Evolutionary conservation across 2,888 invertebrate species (phyloP), one percentile per base, ranked within the genome.

Genomic region (Pristionchus fissidentatus): DNA sequence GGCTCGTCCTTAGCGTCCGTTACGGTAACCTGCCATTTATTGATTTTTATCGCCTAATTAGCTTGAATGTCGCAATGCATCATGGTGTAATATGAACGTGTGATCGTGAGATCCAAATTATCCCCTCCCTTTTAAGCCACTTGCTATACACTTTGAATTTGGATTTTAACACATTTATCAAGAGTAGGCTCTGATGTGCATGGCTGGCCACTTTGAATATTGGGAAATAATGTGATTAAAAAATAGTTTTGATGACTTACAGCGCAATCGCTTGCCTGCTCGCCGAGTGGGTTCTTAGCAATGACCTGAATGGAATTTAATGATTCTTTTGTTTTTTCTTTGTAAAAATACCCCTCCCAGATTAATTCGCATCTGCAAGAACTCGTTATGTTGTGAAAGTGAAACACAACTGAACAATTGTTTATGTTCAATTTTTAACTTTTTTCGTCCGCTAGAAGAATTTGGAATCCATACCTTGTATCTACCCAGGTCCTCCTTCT

Each of bases 401-500:
- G n/a, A n/a, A n/a, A n/a, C n/a, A n/a, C n/a, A n/a, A n/a, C n/a
- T n/a, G n/a, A n/a, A n/a, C n/a, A n/a, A n/a, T n/a, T n/a, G n/a
- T 55, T 57, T 57, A 3, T 29, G 8, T 19, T 29, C 57, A 57
- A 57, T 29, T 5, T 29, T 13, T 57, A 19, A 22, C 10, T 10
- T n/a, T 3, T 62, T 1, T 62, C 32, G 4, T 35, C 35, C 35
- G 15, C 15, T 35, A 13, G 1, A 10, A 35, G 3, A 2, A n/a
- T 3, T 38, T 66, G 62, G 22, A 66, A 1, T 1, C 1, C 38
- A 22, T 15, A 66, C 79, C 57, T 79, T 84, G 87, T 91, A 92
- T 49, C 88, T 85, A 43, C 92, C 92, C 49, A 90, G 86, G 84
- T 92, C 92, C 49, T 84, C 85, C 85, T 88, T 88, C 84, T 87